A percentile compares a stretch with the other conserved stretches of the same genome.
Conservation (phyloP, 2,797 vertebrate species). For the Sebastiscus albofasciatus region DNA sequence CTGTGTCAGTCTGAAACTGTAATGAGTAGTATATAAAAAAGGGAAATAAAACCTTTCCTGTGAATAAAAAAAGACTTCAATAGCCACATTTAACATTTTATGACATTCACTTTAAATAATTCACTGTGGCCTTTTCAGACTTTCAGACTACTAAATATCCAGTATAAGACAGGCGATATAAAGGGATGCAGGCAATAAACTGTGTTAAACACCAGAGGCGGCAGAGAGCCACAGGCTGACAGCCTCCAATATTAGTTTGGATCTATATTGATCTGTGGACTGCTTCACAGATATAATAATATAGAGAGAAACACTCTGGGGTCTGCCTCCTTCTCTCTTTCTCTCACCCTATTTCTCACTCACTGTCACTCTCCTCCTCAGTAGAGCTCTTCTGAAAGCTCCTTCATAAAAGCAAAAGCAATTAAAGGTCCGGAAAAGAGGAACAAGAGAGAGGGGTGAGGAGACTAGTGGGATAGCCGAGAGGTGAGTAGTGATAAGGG, state of each 20-base stretch:
- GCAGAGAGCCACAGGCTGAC: constrained; percentile 26
- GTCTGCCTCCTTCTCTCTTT: constrained; percentile 2
- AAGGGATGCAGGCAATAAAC: background rate
- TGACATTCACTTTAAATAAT: background rate
- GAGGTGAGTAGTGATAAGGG: constrained; percentile 14
- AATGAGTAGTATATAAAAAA: background rate
- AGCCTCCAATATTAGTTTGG: constrained; percentile 47
- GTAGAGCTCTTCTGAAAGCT: constrained; percentile 43
- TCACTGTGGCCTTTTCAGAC: background rate
- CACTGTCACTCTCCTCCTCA: constrained; percentile 3
- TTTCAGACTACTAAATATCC: background rate
- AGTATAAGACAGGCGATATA: background rate
- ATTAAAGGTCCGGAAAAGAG: constrained; percentile 58
- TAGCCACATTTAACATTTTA: background rate
- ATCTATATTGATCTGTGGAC: constrained; percentile 70
- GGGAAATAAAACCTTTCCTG: background rate
- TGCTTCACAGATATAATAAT: constrained; percentile 31
- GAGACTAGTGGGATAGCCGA: background rate
- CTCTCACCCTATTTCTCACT: constrained; percentile 5
- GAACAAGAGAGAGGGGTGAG: constrained; percentile 19
- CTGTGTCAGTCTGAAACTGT: background rate
- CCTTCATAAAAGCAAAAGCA: constrained; percentile 68
- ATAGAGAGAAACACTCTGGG: constrained; percentile 58
- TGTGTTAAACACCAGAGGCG: constrained; percentile 5
- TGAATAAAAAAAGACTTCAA: background rate